Percentiles rank a stretch among this genome's conserved stretches.
These are phyloP conservation scores for Enteromius viviparus DNA, from an alignment of 2,797 vertebrate genomes.

Conservation along the genomic window DNA sequence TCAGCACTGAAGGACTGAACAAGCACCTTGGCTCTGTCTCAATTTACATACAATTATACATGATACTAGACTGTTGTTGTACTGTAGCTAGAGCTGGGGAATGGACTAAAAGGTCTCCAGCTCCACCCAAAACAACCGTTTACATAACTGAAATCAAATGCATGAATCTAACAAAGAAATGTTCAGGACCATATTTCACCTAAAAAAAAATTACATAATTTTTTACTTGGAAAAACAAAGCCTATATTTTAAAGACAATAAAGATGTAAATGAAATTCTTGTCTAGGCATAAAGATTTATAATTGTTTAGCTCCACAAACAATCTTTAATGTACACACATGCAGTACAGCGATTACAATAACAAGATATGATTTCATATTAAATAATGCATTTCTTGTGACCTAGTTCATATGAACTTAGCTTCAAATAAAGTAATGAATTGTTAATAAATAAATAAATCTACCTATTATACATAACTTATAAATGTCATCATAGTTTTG, in stretches of 20 bases:
- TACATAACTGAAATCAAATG: neutral
- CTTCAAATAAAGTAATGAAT: neutral
- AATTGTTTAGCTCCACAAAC: too few relatives aligned
- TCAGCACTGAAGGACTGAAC: slow-evolving; percentile 26
- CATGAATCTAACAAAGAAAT: neutral
- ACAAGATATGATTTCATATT: neutral
- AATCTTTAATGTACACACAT: too few relatives aligned
- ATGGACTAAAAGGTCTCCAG: slow-evolving; percentile 8
- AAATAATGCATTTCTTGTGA: neutral
- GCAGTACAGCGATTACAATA: too few relatives aligned
- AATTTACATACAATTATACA: slow-evolving; percentile 41
- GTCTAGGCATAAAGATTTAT: neutral
- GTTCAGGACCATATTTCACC: neutral
- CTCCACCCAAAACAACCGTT: neutral
- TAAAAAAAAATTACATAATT: neutral
- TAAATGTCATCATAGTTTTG: neutral
- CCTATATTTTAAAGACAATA: neutral
- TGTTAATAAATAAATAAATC: neutral
- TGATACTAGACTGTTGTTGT: slow-evolving; percentile 7
- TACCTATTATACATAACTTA: neutral
- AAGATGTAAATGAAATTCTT: neutral
- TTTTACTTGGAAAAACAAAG: neutral
- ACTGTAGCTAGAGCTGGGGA: neutral
- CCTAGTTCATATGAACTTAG: neutral
- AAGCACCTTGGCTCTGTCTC: slow-evolving; percentile 27